Percentiles rank a stretch among this genome's conserved stretches.
Evolutionary conservation across 2,113 vertebrate genomes (phyloP).

Genomic region (Phylloscopus trochiloides): DNA sequence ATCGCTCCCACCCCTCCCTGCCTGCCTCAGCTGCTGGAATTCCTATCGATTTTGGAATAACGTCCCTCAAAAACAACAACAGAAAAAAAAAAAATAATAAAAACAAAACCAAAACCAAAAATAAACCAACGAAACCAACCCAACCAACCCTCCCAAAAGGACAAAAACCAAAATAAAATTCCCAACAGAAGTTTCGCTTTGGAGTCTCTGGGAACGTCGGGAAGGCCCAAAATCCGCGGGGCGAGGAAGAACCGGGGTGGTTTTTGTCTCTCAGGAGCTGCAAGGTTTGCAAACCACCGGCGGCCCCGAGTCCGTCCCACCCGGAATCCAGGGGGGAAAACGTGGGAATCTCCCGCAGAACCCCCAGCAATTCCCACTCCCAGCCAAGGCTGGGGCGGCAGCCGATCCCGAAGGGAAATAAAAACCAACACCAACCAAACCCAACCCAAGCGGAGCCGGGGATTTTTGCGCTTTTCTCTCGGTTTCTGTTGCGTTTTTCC

Average conservation of each 20-base stretch:
- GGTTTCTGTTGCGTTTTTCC: too few relatives aligned
- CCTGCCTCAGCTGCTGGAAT: neutral
- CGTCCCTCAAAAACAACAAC: neutral
- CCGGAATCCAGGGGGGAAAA: neutral
- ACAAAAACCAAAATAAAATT: neutral
- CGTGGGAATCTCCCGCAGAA: neutral
- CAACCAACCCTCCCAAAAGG: neutral
- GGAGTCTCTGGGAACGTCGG: slow-evolving; percentile 16
- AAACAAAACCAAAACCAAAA: too few relatives aligned
- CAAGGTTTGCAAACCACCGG: neutral
- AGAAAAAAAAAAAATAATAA: neutral
- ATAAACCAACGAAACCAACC: neutral
- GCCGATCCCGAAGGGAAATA: neutral
- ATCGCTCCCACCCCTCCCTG: neutral
- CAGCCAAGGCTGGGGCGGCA: neutral
- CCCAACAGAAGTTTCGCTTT: neutral
- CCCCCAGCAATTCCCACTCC: neutral
- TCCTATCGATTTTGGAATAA: neutral
- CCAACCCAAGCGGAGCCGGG: neutral
- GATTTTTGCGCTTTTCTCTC: neutral
- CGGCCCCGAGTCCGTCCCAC: slow-evolving; percentile 10
- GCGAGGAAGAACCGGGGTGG: neutral
- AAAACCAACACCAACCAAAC: neutral
- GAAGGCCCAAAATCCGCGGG: slow-evolving; percentile 1
- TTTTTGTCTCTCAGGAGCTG: slow-evolving; percentile 3